Evolutionary conservation across 2,797 vertebrate species (phyloP), one percentile per base, ranked within the genome.

Genomic region (Malurus leucopterus): DNA sequence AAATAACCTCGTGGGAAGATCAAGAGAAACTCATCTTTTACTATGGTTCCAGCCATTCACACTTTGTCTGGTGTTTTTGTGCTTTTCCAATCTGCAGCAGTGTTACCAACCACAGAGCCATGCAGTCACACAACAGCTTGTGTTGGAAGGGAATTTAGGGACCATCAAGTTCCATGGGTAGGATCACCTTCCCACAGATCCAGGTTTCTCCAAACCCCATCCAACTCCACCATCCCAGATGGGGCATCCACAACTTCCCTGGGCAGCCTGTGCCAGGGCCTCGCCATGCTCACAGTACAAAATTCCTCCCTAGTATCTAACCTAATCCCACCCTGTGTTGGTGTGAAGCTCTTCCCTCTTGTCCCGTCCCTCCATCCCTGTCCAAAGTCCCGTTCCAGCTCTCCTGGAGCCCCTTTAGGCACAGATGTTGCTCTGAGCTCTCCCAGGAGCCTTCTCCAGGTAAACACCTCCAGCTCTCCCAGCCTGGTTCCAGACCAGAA

Each of bases 311-410:
- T 4, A 4, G 2, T 46, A 30, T 62, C 17, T 29, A 26, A 62
- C 47, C 9, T 13, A 54, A 26, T 20, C 30, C 29, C 3, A 5
- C 5, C 3, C 23, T 59, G n/a, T 0, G 0, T 17, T 32, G 27
- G 15, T 61, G 47, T 61, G 17, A 19, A 61, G 34, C 30, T 11
- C 30, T 54, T 30, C 8, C 6, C 29, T 15, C 8, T 54, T 47
- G 21, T 30, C 24, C 32, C 34, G 10, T 13, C 11, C 18, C 24
- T 34, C 71, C 6, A 22, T 18, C 13, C 21, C 54, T 34, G 26
- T 55, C 10, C 22, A 6, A 19, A 23, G 13, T 9, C 10, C 11
- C 13, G 43, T 27, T 20, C 13, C n/a, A 55, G 26, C 22, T 34
- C n/a, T 70, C 17, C 44, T 85, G 43, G 6, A 63, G 30, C 6